These are phyloP conservation scores for Brachyhypopomus gauderio DNA, from an alignment of 2,113 vertebrate species.

Conservation along the genomic window DNA sequence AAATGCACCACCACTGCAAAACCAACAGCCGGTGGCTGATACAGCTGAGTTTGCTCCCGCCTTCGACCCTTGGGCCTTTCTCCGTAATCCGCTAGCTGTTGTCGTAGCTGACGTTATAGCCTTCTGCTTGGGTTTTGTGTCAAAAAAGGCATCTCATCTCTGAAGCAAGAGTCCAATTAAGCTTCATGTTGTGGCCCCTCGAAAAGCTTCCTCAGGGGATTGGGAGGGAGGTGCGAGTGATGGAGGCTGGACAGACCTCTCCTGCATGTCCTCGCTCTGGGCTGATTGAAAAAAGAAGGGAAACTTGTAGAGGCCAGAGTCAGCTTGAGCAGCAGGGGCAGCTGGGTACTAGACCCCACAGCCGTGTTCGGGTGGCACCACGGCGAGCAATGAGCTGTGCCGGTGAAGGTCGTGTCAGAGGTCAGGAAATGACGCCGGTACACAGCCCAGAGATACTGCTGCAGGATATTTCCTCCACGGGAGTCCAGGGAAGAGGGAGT, in stretches of 20 bases:
- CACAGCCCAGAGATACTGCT: background rate
- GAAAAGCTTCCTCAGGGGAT: background rate
- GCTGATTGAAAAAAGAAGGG: background rate
- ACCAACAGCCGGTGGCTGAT: slow-evolving; percentile 9
- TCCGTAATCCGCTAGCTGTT: background rate
- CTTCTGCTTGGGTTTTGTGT: background rate
- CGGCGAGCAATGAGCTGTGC: background rate
- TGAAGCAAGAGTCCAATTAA: background rate
- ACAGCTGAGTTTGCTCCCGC: slow-evolving; percentile 3
- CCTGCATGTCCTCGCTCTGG: slow-evolving; percentile 12
- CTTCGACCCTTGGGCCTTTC: slow-evolving; percentile 17
- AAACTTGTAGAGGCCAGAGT: slow-evolving; percentile 4
- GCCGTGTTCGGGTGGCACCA: background rate
- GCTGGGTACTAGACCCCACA: background rate
- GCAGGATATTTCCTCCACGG: background rate
- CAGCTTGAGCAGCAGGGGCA: background rate
- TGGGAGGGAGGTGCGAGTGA: background rate
- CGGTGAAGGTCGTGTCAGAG: background rate
- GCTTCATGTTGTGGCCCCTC: background rate
- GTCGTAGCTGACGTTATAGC: background rate
- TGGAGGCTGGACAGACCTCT: background rate
- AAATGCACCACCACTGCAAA: slow-evolving; percentile 17
- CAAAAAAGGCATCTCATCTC: background rate
- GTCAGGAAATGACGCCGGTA: background rate
- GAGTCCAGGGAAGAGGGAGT: no score